Percentiles rank a stretch among this genome's conserved stretches.
Evolutionary conservation across 2,797 vertebrate species (phyloP).

Genomic region (Channallabes apus): DNA sequence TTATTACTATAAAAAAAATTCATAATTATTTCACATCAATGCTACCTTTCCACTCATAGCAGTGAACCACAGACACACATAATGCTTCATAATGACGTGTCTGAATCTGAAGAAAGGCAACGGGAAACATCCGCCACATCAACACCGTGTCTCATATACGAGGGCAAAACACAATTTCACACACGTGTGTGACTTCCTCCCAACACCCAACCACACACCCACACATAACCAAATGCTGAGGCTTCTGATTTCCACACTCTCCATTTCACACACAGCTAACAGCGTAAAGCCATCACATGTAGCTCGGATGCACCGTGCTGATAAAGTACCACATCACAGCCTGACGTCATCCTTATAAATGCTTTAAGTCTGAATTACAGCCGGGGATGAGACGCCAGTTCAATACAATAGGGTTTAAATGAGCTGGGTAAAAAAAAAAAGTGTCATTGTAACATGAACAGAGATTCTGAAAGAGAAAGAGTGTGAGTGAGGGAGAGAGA

Average conservation of each 20-base stretch:
- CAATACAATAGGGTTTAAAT: not conserved
- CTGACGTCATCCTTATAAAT: not conserved
- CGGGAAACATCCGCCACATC: no score
- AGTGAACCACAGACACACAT: not conserved
- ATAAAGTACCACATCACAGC: not conserved
- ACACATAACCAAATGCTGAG: conserved; percentile 9
- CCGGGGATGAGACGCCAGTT: not conserved
- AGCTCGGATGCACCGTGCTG: not conserved
- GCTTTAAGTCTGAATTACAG: not conserved
- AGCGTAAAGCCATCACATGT: not conserved
- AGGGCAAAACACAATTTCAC: not conserved
- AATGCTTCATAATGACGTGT: no score
- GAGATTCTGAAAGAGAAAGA: not conserved
- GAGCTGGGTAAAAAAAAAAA: not conserved
- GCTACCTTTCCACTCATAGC: no score
- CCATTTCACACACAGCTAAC: not conserved
- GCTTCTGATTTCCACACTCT: conserved; percentile 1
- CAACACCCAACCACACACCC: not conserved
- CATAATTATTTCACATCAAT: no score
- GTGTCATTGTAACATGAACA: not conserved
- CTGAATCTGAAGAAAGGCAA: no score
- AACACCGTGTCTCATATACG: no score
- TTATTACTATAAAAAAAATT: no score
- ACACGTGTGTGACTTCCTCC: not conserved
- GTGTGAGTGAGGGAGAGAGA: not conserved